These are phyloP conservation scores for Unio delphinus DNA, from an alignment of 2,888 invertebrate species.

Conservation along the genomic window DNA sequence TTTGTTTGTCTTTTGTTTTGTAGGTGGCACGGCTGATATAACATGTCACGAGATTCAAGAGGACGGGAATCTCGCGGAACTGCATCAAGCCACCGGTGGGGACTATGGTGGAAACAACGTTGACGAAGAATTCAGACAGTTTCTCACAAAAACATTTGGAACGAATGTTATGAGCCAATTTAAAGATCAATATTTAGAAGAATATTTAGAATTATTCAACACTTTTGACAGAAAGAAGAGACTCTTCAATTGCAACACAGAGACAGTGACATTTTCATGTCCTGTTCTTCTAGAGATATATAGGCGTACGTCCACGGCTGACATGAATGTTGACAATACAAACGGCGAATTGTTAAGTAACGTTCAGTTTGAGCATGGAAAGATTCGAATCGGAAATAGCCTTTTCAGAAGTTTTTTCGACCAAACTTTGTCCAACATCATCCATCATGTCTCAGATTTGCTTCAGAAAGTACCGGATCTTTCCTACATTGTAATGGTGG, in stretches of 20 bases:
- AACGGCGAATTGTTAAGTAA: neutral
- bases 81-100: constrained; percentile 24
- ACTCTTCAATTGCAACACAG: constrained; percentile 12
- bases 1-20: too few species aligned
- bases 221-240: constrained; percentile 25
- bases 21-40: constrained; percentile 9
- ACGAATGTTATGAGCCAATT: constrained; percentile 10
- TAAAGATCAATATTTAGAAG: constrained; percentile 8
- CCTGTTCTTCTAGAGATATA: constrained; percentile 14
- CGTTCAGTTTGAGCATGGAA: neutral
- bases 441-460: neutral
- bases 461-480: neutral
- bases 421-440: neutral
- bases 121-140: constrained; percentile 14
- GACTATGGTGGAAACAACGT: constrained; percentile 26
- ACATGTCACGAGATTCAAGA: constrained; percentile 19
- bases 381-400: neutral
- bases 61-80: constrained; percentile 21
- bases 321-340: too few species aligned
- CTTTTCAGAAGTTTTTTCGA: neutral
- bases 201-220: constrained; percentile 22
- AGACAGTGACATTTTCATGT: constrained; percentile 12
- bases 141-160: constrained; percentile 11
- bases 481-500: neutral
- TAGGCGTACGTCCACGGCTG: neutral